Evolutionary conservation across 2,888 invertebrate species (phyloP).

Genomic region (Brachylomia viminalis): DNA sequence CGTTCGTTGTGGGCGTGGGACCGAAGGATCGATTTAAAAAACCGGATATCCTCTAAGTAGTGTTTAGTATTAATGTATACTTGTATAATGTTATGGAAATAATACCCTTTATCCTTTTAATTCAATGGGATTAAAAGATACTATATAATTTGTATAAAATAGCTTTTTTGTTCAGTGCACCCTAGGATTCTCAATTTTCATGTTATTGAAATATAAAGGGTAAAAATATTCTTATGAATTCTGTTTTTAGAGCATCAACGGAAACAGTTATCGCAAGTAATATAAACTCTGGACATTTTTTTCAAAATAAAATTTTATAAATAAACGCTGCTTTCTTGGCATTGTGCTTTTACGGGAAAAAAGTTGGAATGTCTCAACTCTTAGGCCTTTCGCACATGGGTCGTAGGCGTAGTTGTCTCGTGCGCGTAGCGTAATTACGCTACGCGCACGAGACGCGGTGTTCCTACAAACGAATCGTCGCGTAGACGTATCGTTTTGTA

Average conservation of each 20-base stretch:
- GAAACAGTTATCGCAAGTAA: conserved; percentile 33
- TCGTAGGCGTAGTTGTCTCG: too few species aligned
- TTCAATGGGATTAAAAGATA: conserved; percentile 66
- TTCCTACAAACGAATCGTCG: too few species aligned
- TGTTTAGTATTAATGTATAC: conserved; percentile 78
- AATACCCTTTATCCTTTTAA: conserved; percentile 67
- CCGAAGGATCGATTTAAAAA: conserved; percentile 73
- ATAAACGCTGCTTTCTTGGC: background rate
- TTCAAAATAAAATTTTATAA: background rate
- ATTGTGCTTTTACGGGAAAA: background rate
- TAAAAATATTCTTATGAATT: conserved; percentile 14
- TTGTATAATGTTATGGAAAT: conserved; percentile 71
- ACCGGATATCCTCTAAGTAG: conserved; percentile 87
- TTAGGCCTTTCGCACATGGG: too few species aligned
- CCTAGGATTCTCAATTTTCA: conserved; percentile 39
- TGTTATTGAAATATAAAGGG: conserved; percentile 47
- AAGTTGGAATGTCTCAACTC: background rate
- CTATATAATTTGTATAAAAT: conserved; percentile 62
- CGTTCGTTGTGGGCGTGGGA: conserved; percentile 83
- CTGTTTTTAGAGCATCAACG: conserved; percentile 17
- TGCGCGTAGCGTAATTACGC: too few species aligned
- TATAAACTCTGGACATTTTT: background rate
- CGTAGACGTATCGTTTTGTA: too few species aligned
- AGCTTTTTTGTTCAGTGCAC: conserved; percentile 45
- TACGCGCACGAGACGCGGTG: too few species aligned